Percentiles rank a stretch among this genome's conserved stretches.
phyloP scores from a whole-genome alignment of 2,113 vertebrate species.

The Ramphastos sulfuratus region DNA sequence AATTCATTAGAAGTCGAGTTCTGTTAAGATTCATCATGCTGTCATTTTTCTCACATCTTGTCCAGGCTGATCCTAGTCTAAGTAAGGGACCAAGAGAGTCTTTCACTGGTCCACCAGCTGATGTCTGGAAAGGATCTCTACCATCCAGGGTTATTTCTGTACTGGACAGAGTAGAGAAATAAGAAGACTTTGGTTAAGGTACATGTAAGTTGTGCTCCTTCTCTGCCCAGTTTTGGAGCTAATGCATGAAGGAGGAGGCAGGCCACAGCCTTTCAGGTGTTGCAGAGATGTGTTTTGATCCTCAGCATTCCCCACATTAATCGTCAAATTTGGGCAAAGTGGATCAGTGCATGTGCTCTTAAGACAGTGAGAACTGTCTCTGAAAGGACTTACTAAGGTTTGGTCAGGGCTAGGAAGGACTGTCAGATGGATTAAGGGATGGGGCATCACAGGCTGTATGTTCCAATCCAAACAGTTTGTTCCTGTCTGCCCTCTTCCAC shows the following conservation, averaged over 20 bases:
- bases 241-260: not conserved
- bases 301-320: not conserved
- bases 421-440: not conserved
- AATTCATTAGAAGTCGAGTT: constrained; percentile 31
- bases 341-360: not conserved
- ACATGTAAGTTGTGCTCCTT: not conserved
- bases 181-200: not conserved
- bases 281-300: not conserved
- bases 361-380: not conserved
- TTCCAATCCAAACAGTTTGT: not conserved
- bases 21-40: not conserved
- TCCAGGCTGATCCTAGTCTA: not conserved
- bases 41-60: not conserved
- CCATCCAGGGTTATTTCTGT: too few relatives aligned
- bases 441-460: not conserved
- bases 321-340: not conserved
- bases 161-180: not conserved
- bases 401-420: not conserved
- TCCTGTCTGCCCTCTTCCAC: not conserved
- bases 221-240: not conserved
- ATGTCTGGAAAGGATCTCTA: not conserved
- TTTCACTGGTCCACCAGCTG: not conserved
- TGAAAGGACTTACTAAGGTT: not conserved
- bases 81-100: not conserved
- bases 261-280: not conserved